Evolutionary conservation across 2,113 vertebrate species (phyloP).

Genomic region (Perca fluviatilis): DNA sequence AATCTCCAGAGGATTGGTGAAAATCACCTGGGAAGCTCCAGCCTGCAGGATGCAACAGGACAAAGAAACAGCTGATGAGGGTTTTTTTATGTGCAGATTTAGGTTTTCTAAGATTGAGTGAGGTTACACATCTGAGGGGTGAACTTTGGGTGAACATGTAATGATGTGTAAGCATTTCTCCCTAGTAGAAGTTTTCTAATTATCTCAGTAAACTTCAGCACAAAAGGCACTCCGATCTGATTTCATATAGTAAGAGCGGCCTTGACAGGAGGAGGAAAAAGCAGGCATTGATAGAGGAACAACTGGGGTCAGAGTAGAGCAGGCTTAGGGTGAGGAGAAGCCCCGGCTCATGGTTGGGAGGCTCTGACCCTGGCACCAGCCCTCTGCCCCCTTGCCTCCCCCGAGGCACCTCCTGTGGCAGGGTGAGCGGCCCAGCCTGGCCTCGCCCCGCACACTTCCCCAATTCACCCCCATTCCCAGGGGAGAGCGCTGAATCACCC

Average conservation of each 20-base stretch:
- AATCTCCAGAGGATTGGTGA: conserved; percentile 99
- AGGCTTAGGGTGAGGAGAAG: conserved; percentile 83
- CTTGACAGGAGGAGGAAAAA: conserved; percentile 77
- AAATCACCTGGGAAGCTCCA: conserved; percentile 97
- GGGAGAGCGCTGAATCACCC: conserved; percentile 77
- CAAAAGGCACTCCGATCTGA: conserved; percentile 67
- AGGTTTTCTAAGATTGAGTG: conserved; percentile 13
- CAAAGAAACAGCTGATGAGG: conserved; percentile 9
- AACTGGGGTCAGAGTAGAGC: conserved; percentile 86
- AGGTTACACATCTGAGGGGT: conserved; percentile 38
- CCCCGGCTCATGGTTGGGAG: conserved; percentile 75
- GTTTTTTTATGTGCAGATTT: conserved; percentile 13
- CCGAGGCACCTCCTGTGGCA: conserved; percentile 86
- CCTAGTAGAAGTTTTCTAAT: conserved; percentile 69
- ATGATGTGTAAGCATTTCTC: conserved; percentile 78
- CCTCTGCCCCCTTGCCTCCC: conserved; percentile 89
- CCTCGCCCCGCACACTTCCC: conserved; percentile 81
- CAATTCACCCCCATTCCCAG: conserved; percentile 77
- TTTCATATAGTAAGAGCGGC: conserved; percentile 64
- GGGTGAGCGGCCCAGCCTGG: conserved; percentile 78
- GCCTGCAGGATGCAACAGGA: conserved; percentile 85
- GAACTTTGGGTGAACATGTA: conserved; percentile 59
- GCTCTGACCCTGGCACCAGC: conserved; percentile 87
- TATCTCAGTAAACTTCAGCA: conserved; percentile 76
- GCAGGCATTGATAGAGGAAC: conserved; percentile 84